These are phyloP conservation scores for Andrena trimmerana DNA, from an alignment of 2,888 invertebrate genomes.

Conservation along the genomic window DNA sequence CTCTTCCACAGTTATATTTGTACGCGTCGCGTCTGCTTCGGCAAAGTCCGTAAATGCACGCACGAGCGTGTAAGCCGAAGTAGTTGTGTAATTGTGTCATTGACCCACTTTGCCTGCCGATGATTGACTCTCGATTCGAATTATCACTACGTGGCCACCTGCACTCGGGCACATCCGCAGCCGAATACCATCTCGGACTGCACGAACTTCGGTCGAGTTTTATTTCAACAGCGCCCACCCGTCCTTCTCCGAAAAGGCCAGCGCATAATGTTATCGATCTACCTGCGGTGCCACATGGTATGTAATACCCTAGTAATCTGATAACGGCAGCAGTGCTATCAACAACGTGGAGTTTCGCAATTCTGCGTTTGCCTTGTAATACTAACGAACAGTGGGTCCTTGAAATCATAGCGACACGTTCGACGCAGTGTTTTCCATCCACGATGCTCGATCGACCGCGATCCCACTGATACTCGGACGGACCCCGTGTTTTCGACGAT, in stretches of 20 bases:
- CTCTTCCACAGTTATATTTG: conserved; percentile 37
- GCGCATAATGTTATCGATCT: conserved; percentile 56
- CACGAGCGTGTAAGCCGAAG: conserved; percentile 24
- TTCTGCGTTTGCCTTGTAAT: conserved; percentile 66
- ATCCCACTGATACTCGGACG: conserved; percentile 12
- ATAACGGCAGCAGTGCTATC: conserved; percentile 65
- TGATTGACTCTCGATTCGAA: conserved; percentile 59
- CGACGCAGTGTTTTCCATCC: conserved; percentile 41
- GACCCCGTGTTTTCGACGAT: neutral
- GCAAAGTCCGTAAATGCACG: conserved; percentile 57
- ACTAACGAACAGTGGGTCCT: conserved; percentile 65
- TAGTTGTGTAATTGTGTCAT: conserved; percentile 70
- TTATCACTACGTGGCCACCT: conserved; percentile 53
- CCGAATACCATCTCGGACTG: neutral
- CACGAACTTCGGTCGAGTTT: neutral
- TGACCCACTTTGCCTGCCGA: conserved; percentile 65
- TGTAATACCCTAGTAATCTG: conserved; percentile 66
- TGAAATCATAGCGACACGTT: conserved; percentile 46
- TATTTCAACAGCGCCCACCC: neutral
- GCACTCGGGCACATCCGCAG: conserved; percentile 18
- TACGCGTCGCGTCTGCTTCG: conserved; percentile 30
- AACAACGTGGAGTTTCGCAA: conserved; percentile 68
- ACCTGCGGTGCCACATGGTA: conserved; percentile 33
- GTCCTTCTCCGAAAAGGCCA: neutral
- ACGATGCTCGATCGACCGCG: neutral